phyloP scores from a whole-genome alignment of 2,797 vertebrate genomes.

The Helicolenus hilgendorfi region DNA sequence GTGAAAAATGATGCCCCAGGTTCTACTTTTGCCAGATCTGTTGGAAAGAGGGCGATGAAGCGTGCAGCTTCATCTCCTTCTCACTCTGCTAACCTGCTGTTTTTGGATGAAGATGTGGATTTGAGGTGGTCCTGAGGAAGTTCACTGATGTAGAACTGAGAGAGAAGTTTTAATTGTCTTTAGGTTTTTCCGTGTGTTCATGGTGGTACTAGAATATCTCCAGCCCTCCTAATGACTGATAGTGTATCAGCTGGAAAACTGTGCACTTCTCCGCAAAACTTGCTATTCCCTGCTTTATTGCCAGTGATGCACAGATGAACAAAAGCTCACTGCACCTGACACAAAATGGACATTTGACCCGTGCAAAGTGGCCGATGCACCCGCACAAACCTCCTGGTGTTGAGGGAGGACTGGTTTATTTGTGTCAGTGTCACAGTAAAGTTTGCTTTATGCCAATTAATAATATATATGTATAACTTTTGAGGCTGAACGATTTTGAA shows the following conservation, averaged over 20 bases:
- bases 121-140: slow-evolving; percentile 4
- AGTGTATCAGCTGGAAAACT: neutral
- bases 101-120: slow-evolving; percentile 27
- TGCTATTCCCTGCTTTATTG: neutral
- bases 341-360: neutral
- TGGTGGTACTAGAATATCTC: neutral
- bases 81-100: slow-evolving; percentile 23
- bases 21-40: slow-evolving; percentile 32
- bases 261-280: neutral
- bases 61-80: slow-evolving; percentile 21
- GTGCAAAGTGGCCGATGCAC: neutral
- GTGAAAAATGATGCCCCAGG: slow-evolving; percentile 15
- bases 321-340: neutral
- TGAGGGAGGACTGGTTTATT: neutral
- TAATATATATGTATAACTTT: neutral
- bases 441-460: neutral
- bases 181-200: neutral
- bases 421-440: neutral
- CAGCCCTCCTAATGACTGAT: neutral
- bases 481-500: no score
- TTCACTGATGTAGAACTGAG: slow-evolving; percentile 40
- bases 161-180: slow-evolving; percentile 44
- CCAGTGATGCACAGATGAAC: neutral
- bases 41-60: slow-evolving; percentile 45
- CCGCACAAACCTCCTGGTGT: neutral